A percentile compares a stretch with the other conserved stretches of the same genome.
Evolutionary conservation across 2,888 invertebrate genomes (phyloP).

Genomic region (Drymonia ruficornis): DNA sequence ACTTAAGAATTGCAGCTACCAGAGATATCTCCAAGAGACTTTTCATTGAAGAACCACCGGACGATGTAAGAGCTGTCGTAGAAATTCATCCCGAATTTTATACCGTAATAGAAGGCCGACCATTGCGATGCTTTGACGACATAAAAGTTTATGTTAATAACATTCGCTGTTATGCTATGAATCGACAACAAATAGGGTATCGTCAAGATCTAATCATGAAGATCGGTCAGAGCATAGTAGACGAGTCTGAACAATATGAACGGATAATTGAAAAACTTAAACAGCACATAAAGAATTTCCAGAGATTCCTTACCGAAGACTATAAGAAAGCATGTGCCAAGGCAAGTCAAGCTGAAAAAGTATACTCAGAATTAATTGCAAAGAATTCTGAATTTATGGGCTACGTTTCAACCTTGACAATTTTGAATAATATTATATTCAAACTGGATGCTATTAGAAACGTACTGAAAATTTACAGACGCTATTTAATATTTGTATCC

Average conservation of each 20-base stretch:
- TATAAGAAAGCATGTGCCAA: conserved; percentile 72
- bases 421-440: conserved; percentile 71
- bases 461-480: conserved; percentile 70
- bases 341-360: conserved; percentile 65
- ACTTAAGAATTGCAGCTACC: conserved; percentile 69
- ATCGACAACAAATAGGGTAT: conserved; percentile 78
- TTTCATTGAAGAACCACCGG: conserved; percentile 82
- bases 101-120: conserved; percentile 85
- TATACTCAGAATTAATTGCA: conserved; percentile 56
- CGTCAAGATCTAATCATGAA: conserved; percentile 71
- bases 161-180: conserved; percentile 77
- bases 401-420: conserved; percentile 62
- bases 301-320: conserved; percentile 76
- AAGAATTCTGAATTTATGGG: conserved; percentile 69
- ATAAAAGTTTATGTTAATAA: conserved; percentile 84
- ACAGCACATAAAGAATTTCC: conserved; percentile 72
- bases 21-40: conserved; percentile 84
- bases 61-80: conserved; percentile 84
- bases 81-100: conserved; percentile 88
- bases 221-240: conserved; percentile 61
- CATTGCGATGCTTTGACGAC: conserved; percentile 84
- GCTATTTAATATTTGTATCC: conserved; percentile 71
- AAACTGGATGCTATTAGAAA: conserved; percentile 73
- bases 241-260: conserved; percentile 64
- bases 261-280: conserved; percentile 61